Conservation (phyloP, 2,888 invertebrate species). For the Lasioglossum pauxillum region DNA sequence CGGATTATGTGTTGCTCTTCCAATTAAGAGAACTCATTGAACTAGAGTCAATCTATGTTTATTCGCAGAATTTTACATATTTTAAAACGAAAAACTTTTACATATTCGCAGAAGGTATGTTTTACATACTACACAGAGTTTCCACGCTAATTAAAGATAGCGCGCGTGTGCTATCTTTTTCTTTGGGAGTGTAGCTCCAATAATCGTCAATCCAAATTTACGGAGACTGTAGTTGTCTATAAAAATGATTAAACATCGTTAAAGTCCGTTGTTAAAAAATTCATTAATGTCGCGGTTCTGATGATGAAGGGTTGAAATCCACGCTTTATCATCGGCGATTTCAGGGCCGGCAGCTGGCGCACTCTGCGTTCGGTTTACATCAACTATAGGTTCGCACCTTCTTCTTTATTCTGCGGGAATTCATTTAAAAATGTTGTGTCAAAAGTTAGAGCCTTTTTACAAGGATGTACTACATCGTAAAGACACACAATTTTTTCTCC, state of each 20-base stretch:
- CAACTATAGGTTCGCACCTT: too few species aligned
- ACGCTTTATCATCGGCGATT: background rate
- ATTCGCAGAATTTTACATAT: too few species aligned
- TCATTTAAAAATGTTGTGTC: background rate
- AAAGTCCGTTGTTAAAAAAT: background rate
- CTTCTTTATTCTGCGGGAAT: background rate
- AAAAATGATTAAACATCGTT: background rate
- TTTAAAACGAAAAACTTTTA: too few species aligned
- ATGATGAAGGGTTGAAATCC: background rate
- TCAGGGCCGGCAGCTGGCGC: slow-evolving; percentile 22
- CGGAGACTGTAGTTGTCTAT: background rate
- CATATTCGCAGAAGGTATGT: too few species aligned
- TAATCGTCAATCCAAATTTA: background rate
- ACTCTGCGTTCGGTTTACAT: background rate
- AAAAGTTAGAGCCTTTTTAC: background rate
- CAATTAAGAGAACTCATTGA: too few species aligned
- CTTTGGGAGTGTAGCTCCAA: too few species aligned
- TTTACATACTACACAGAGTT: too few species aligned
- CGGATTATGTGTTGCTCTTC: too few species aligned
- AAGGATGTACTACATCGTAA: too few species aligned
- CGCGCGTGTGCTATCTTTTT: too few species aligned
- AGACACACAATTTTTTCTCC: background rate
- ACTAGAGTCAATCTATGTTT: too few species aligned
- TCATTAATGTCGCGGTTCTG: background rate
- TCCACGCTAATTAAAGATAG: too few species aligned